Evolutionary conservation across 2,113 vertebrate genomes (phyloP), one percentile per base, ranked within the genome.

Genomic region (Podocnemis expansa): DNA sequence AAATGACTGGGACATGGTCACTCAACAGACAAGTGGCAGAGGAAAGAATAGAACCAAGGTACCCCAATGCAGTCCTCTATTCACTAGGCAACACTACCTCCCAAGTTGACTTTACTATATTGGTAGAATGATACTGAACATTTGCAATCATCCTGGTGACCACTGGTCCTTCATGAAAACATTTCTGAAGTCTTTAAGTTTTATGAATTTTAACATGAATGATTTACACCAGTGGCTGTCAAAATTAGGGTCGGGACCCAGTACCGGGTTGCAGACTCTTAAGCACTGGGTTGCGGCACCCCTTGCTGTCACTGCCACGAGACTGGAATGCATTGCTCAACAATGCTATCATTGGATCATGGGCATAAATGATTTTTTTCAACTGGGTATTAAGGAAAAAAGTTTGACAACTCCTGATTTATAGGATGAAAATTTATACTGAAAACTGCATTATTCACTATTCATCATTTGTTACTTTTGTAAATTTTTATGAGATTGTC

Each of bases 351-450:
- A n/a, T n/a, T n/a, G n/a, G n/a, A n/a, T n/a, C n/a, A n/a, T n/a
- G n/a, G n/a, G n/a, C n/a, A n/a, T n/a, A n/a, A n/a, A n/a, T n/a
- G n/a, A n/a, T n/a, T n/a, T n/a, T n/a, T n/a, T n/a, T n/a, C n/a
- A n/a, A n/a, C n/a, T n/a, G n/a, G n/a, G n/a, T n/a, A n/a, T n/a
- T n/a, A n/a, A n/a, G n/a, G n/a, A n/a, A n/a, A n/a, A n/a, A n/a
- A n/a, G n/a, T n/a, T n/a, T n/a, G n/a, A n/a, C n/a, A n/a, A n/a
- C n/a, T n/a, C n/a, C n/a, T 88, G 67, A 93, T 24, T 80, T 78
- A 49, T 70, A 91, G 79, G 92, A 81, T 89, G 93, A 84, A 78
- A 84, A 92, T 84, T 85, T 87, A 24, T 91, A 21, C 79, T 94
- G 81, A 88, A 91, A 95, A 94, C 87, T 78, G 0, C 67, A 89